Evolutionary conservation across 2,888 invertebrate species (phyloP).

Genomic region (Andrena dorsata): DNA sequence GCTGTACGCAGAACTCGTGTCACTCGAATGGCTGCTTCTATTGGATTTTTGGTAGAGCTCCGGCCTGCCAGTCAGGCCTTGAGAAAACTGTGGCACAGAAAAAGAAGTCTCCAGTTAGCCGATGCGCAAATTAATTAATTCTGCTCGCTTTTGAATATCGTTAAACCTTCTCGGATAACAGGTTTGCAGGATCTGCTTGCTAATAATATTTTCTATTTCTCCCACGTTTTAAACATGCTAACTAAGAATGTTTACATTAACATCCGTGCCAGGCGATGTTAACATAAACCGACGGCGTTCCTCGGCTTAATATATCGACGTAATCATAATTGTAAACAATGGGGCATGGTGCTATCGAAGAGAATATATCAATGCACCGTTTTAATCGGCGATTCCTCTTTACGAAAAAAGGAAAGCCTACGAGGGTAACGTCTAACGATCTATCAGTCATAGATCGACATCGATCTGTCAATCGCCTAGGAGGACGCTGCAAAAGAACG

Average conservation of each 20-base stretch:
- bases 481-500: conserved; percentile 38
- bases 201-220: conserved; percentile 11
- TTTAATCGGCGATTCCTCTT: background rate
- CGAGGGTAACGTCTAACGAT: conserved; percentile 18
- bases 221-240: background rate
- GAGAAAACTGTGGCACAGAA: conserved; percentile 81
- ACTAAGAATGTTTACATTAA: conserved; percentile 30
- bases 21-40: conserved; percentile 94
- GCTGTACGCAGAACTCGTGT: conserved; percentile 98
- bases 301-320: background rate
- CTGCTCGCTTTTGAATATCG: background rate
- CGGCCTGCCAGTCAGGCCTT: conserved; percentile 86
- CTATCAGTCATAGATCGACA: conserved; percentile 33
- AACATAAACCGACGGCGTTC: conserved; percentile 24
- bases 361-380: conserved; percentile 18
- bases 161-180: background rate
- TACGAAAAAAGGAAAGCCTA: background rate
- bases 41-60: conserved; percentile 94
- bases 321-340: conserved; percentile 43
- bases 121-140: background rate
- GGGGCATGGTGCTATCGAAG: conserved; percentile 27
- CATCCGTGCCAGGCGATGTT: background rate
- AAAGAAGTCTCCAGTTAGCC: background rate
- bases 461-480: conserved; percentile 37
- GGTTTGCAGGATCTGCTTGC: background rate